phyloP scores from a whole-genome alignment of 2,113 vertebrate genomes.

The Pyrgilauda ruficollis region DNA sequence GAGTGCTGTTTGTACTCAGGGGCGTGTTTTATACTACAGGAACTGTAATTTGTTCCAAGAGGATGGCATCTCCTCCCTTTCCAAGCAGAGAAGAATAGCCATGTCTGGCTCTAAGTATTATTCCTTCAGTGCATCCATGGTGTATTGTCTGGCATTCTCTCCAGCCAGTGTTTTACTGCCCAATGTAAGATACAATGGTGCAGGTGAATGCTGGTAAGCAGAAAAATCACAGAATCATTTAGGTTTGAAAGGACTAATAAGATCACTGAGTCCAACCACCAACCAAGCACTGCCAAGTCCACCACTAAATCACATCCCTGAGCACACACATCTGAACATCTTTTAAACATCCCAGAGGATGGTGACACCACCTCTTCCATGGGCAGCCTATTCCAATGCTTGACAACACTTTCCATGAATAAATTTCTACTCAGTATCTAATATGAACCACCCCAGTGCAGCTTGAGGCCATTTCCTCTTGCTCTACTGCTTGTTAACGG shows the following conservation, averaged over 20 bases:
- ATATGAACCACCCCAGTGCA: neutral
- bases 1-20: neutral
- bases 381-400: neutral
- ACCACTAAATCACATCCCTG: neutral
- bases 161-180: neutral
- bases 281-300: neutral
- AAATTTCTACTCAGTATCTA: neutral
- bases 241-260: neutral
- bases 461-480: neutral
- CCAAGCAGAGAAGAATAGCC: neutral
- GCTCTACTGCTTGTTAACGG: neutral
- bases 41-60: neutral
- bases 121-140: neutral
- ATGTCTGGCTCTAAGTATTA: neutral
- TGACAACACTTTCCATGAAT: neutral
- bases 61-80: neutral
- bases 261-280: neutral
- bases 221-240: neutral
- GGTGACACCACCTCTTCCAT: neutral
- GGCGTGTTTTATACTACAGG: neutral
- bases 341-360: neutral
- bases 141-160: accelerated
- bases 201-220: neutral
- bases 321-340: accelerated
- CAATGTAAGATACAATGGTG: accelerated